Evolutionary conservation across 2,797 vertebrate genomes (phyloP), one percentile per base, ranked within the genome.

Genomic region (Jordanella pulchra): DNA sequence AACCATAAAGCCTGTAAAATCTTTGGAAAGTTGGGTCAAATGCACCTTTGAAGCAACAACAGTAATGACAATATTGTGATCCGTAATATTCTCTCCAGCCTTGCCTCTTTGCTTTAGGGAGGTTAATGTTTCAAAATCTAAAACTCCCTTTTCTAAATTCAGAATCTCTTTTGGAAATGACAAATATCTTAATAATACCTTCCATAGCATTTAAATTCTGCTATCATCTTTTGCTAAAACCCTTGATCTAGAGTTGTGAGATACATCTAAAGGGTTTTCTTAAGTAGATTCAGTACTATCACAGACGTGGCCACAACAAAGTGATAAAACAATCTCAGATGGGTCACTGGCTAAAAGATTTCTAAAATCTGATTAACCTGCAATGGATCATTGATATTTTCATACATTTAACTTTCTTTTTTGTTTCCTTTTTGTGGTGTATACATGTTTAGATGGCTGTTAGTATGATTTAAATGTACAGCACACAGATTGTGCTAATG

Each of bases 211-310:
- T 7, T 15, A 6, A 63, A 42, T 25, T 42, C 5, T 15, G 23
- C 35, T 25, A 15, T 63, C 13, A 25, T 25, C 23, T 6, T 15
- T 3, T 42, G 13, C 3, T 44, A 23, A 44, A 6, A 25, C n/a
- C 35, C 23, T 61, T 67, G 18, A 58, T 6, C 44, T 55, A 30
- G 42, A 11, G 35, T 3, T 27, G 60, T 23, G 23, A 2, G 25
- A 75, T 25, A 9, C 9, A 18, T 53, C 30, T 60, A 15, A 66
- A 25, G 28, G n/a, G 7, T 66, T 12, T 2, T 69, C 35, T 68
- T 74, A 56, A 7, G 67, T 28, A 78, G 14, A 58, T 63, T 45
- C 65, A 64, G 58, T 32, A 6, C 28, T 39, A 25, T 69, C 39
- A 47, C 48, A 64, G 35, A 67, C 4, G 3, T 55, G 50, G 28